Evolutionary conservation across 2,888 invertebrate genomes (phyloP).

Genomic region (Nomada goodeniana): DNA sequence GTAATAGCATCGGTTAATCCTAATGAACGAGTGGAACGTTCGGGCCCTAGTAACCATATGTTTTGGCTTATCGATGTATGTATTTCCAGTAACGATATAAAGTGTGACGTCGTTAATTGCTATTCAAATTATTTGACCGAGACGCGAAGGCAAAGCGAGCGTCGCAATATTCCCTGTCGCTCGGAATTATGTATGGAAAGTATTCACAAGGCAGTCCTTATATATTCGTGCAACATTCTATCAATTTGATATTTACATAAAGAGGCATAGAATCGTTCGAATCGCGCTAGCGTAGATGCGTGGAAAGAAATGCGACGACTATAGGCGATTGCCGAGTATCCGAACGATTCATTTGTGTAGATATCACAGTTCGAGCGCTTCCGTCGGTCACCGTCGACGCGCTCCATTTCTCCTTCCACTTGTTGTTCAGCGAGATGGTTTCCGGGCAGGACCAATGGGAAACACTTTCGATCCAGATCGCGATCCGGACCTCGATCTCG

Average conservation of each 20-base stretch:
- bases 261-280: background rate
- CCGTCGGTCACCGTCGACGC: background rate
- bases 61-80: background rate
- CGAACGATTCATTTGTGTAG: no score
- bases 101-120: background rate
- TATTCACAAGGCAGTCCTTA: no score
- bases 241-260: background rate
- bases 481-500: no score
- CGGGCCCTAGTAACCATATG: background rate
- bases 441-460: no score
- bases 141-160: no score
- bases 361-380: slow-evolving; percentile 10
- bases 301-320: background rate
- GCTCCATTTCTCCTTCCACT: no score
- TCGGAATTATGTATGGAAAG: no score
- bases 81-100: background rate
- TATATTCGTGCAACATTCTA: background rate
- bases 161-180: no score
- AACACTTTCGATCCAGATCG: no score
- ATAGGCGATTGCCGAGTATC: no score
- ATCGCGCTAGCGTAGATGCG: background rate
- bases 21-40: background rate
- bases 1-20: background rate
- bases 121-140: background rate
- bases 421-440: no score